These are phyloP conservation scores for Watsonalla binaria DNA, from an alignment of 2,888 invertebrate genomes.

Conservation along the genomic window DNA sequence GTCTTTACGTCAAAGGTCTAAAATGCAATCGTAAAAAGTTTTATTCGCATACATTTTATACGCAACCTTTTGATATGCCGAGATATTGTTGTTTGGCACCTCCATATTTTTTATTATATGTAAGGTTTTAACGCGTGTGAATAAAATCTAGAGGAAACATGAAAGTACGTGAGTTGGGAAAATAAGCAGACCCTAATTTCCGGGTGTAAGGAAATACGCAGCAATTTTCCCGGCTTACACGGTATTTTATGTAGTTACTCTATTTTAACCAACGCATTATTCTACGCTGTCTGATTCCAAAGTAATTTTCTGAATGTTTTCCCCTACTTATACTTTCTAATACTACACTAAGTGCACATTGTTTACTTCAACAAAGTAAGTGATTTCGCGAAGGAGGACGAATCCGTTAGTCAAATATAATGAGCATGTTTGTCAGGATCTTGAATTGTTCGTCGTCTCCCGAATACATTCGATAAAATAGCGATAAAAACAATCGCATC, in stretches of 20 bases:
- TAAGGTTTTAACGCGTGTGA: neutral
- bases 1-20: constrained; percentile 1
- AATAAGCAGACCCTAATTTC: neutral
- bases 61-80: constrained; percentile 1
- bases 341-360: no score
- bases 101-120: constrained; percentile 1
- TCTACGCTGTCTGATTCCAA: neutral
- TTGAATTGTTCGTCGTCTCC: constrained; percentile 43
- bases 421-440: constrained; percentile 49
- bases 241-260: neutral
- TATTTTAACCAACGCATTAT: no score
- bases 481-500: constrained; percentile 27
- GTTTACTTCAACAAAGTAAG: constrained; percentile 37
- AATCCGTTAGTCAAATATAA: constrained; percentile 36
- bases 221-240: neutral
- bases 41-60: constrained; percentile 2
- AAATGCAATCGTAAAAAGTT: constrained; percentile 2
- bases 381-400: constrained; percentile 38
- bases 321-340: no score
- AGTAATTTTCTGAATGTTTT: constrained; percentile 10
- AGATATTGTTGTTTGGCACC: constrained; percentile 2
- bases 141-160: constrained; percentile 1
- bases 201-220: neutral
- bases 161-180: constrained; percentile 1
- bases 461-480: constrained; percentile 36